Evolutionary conservation across 23 tunicate species (phyloP).

Genomic region (Oikopleura albicans): DNA sequence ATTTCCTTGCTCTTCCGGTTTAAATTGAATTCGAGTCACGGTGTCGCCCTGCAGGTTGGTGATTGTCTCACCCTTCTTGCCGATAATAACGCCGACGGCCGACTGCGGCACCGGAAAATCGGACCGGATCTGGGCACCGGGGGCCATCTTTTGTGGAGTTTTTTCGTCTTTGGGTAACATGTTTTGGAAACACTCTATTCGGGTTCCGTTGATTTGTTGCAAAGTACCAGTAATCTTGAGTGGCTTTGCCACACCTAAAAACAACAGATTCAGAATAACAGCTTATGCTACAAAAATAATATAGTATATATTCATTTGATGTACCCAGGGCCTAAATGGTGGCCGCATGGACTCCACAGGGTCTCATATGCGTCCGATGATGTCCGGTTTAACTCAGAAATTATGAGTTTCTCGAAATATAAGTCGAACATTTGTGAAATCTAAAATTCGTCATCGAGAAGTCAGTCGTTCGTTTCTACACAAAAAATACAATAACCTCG

Average conservation of each 20-base stretch:
- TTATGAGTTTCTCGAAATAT: no score
- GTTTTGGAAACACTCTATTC: not conserved
- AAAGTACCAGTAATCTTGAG: not conserved
- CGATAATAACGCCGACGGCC: conserved; percentile 11
- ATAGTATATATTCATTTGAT: no score
- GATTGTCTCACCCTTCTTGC: conserved; percentile 3
- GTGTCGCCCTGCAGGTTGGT: not conserved
- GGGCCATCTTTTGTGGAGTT: not conserved
- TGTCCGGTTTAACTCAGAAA: no score
- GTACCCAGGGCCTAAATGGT: no score
- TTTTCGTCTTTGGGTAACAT: conserved; percentile 1
- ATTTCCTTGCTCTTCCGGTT: not conserved
- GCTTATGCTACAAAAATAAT: no score
- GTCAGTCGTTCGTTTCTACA: no score
- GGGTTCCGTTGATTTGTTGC: not conserved
- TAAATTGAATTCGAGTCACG: conserved; percentile 11
- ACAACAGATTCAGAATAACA: no score
- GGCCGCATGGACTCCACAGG: no score
- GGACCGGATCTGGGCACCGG: not conserved
- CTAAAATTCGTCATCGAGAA: no score
- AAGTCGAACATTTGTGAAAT: no score
- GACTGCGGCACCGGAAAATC: conserved; percentile 1
- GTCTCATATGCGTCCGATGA: no score
- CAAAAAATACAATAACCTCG: no score
- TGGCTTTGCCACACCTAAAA: not conserved